Conservation (phyloP, 2,888 invertebrate genomes). For the Asteroscopus sphinx region DNA sequence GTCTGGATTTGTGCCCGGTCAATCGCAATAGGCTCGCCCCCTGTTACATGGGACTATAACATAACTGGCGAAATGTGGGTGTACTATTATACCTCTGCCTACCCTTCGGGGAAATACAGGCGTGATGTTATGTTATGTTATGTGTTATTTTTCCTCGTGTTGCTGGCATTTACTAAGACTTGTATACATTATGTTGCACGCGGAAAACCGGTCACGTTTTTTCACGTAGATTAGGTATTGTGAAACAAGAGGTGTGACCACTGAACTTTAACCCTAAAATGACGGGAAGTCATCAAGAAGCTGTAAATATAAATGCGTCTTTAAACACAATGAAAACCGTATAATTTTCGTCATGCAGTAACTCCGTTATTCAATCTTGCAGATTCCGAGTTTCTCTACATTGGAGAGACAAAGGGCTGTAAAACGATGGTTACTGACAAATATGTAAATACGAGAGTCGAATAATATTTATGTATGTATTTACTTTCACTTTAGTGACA, state of each 20-base stretch:
- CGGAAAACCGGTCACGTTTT: slow-evolving; percentile 27
- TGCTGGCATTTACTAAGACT: neutral
- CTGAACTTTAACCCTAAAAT: slow-evolving; percentile 41
- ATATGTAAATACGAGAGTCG: slow-evolving; percentile 30
- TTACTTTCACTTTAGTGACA: slow-evolving; percentile 41
- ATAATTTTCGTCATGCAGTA: slow-evolving; percentile 24
- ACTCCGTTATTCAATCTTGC: slow-evolving; percentile 33
- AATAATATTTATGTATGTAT: slow-evolving; percentile 42
- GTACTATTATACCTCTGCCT: too few relatives aligned
- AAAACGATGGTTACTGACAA: slow-evolving; percentile 14
- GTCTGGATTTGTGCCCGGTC: too few relatives aligned
- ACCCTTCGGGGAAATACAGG: too few relatives aligned
- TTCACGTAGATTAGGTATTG: slow-evolving; percentile 10
- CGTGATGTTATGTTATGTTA: too few relatives aligned
- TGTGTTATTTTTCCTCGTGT: neutral
- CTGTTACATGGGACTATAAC: too few relatives aligned
- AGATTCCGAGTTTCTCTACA: slow-evolving; percentile 32
- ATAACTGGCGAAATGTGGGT: too few relatives aligned
- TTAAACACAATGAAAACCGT: slow-evolving; percentile 37
- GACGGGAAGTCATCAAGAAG: slow-evolving; percentile 27
- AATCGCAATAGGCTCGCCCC: too few relatives aligned
- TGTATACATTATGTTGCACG: neutral
- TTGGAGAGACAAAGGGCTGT: slow-evolving; percentile 45
- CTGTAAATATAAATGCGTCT: slow-evolving; percentile 9
- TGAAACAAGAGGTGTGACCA: slow-evolving; percentile 26